Evolutionary conservation across 2,888 invertebrate genomes (phyloP), one percentile per base, ranked within the genome.

Genomic region (Drosophila sordidula): DNA sequence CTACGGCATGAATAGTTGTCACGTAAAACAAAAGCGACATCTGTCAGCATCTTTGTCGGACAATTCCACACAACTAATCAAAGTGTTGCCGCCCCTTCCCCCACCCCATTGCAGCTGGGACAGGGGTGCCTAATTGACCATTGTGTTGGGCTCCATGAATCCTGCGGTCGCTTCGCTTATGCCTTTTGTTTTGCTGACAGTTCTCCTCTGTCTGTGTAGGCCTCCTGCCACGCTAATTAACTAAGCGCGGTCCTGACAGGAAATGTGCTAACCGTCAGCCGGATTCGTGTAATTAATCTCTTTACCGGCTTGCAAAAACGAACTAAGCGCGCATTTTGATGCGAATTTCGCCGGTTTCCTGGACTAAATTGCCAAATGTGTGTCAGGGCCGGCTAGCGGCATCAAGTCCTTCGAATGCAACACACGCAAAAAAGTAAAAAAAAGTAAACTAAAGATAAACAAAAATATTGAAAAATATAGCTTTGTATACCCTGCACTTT

Each of bases 231-330:
- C 44, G 74, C 75, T 85, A 85, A 85, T 85, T 89, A 85, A 83
- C 87, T 72, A 69, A 46, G 58, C 67, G 62, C 70, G 67, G 46
- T 70, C 45, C 55, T 68, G 70, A 69, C 57, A 71, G 85, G 87
- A 85, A 85, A 83, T 80, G 87, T 89, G 85, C 75, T 84, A 75
- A 83, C 80, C 83, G 75, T 78, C 86, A 78, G 78, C 70, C 85
- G 85, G 89, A 89, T 84, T 72, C 55, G 66, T 56, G 76, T 84
- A 87, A 85, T 89, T 85, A 85, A 85, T 89, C 78, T 80, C 78
- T 78, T 89, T 89, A 87, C 89, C 87, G 85, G 72, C 55, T 44
- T 49, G 46, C 58, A 42, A 26, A 26, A 55, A 34, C 46, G 55
- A 72, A 38, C 41, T 38, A 26, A 52, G 54, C 62, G 67, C 67